Evolutionary conservation across 2,797 vertebrate genomes (phyloP), one percentile per base, ranked within the genome.

Genomic region (Cyprinodon diabolis): DNA sequence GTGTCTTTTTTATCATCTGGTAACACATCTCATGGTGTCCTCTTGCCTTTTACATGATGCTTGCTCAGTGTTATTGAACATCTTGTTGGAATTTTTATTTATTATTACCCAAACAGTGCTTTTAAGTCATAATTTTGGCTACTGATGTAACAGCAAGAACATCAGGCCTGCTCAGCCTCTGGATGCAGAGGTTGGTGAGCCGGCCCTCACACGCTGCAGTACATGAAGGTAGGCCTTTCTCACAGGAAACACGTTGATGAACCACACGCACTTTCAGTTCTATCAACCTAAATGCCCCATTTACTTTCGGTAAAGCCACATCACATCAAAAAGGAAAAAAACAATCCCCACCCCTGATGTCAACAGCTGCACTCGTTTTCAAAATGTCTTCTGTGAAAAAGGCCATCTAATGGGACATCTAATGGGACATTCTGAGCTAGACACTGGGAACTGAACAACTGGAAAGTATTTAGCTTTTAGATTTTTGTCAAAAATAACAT

Each of bases 141-240:
- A 75, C 76, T 85, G 71, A 76, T 77, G 66, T 52, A 73, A 67
- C 89, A 91, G 76, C 76, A 87, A 67, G 82, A 88, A 91, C 87
- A 90, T 95, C 95, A 93, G 90, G 87, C 82, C 84, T 72, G 70
- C 84, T 87, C 92, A 89, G 86, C 77, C 93, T 74, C 93, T 85
- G 77, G 72, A n/a, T 15, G 70, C 30, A 76, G 81, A 94, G 94
- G 93, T 93, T 95, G 78, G 73, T 91, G 91, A 93, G 89, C 71
- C 74, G 10, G 90, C 83, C 90, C 71, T 95, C 93, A 95, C 79
- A 87, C 69, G 71, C 90, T 94, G 91, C 91, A 90, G 87, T 77
- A 74, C 49, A 73, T 54, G 35, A 79, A 82, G 6, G 11, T 69
- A 45, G 19, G 11, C 49, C n/a, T 68, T 81, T 74, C 2, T 78